A percentile compares a stretch with the other conserved stretches of the same genome.
Evolutionary conservation across 1,140 invertebrate species (phyloP).

Genomic region (Eciton burchellii): DNA sequence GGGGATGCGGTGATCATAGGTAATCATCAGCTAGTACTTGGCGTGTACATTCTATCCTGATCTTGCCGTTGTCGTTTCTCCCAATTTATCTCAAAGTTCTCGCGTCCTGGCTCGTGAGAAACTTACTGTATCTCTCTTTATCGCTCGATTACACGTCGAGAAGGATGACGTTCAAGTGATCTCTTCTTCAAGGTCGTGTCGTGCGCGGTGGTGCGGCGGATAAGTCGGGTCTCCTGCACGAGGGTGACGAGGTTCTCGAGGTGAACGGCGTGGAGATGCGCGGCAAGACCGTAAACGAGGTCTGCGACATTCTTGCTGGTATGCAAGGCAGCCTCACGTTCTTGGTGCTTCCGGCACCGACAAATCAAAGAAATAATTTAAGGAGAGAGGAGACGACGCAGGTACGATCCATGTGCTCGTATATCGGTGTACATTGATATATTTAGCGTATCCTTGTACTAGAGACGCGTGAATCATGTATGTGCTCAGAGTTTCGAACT

Average conservation of each 20-base stretch:
- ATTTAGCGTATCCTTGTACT: slow-evolving; percentile 30
- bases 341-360: slow-evolving; percentile 92
- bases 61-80: background rate
- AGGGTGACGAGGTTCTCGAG: slow-evolving; percentile 98
- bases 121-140: background rate
- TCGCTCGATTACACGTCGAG: background rate
- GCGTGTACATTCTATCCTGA: background rate
- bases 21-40: slow-evolving; percentile 44
- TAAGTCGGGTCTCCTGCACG: slow-evolving; percentile 96
- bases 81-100: too few relatives aligned
- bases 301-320: slow-evolving; percentile 97
- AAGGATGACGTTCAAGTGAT: background rate
- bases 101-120: background rate
- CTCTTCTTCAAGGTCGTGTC: slow-evolving; percentile 89
- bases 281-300: slow-evolving; percentile 98
- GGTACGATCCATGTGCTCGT: slow-evolving; percentile 78
- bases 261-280: slow-evolving; percentile 98
- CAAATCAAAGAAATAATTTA: slow-evolving; percentile 78
- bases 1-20: slow-evolving; percentile 97
- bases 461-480: background rate
- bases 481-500: slow-evolving; percentile 20
- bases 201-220: slow-evolving; percentile 98
- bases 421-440: slow-evolving; percentile 14
- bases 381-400: slow-evolving; percentile 84
- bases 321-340: slow-evolving; percentile 98